Conservation (phyloP, 2,888 invertebrate species). For the Ditylenchus weischeri region DNA sequence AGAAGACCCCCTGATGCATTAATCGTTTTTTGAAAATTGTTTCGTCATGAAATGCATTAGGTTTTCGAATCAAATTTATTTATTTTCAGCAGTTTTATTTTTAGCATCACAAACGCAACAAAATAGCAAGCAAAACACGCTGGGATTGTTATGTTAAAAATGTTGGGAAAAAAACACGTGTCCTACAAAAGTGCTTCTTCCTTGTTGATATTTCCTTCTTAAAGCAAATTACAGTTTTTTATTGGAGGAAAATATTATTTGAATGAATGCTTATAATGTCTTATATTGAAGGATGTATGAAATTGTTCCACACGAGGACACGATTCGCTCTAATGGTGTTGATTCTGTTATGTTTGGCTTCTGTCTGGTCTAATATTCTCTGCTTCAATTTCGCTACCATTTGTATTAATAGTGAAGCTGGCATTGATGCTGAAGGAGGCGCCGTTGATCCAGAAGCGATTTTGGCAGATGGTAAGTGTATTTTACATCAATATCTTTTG, state of each 20-base stretch:
- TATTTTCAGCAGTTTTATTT: too few relatives aligned
- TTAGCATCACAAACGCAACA: too few relatives aligned
- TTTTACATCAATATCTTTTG: too few relatives aligned
- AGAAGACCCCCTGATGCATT: too few relatives aligned
- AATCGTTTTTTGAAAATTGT: too few relatives aligned
- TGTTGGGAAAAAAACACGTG: too few relatives aligned
- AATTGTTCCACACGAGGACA: conserved; percentile 53
- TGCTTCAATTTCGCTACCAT: conserved; percentile 57
- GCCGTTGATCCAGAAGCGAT: not conserved
- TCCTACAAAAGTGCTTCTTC: not conserved
- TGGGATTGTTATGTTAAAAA: too few relatives aligned
- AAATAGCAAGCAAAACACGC: too few relatives aligned
- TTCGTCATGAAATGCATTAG: too few relatives aligned
- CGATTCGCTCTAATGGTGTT: conserved; percentile 55
- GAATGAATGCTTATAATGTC: not conserved
- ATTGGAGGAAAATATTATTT: too few relatives aligned
- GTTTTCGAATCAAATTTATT: too few relatives aligned
- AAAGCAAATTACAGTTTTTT: not conserved
- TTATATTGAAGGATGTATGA: conserved; percentile 32
- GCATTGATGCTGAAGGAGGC: not conserved
- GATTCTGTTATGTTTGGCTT: conserved; percentile 53
- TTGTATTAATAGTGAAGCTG: conserved; percentile 30
- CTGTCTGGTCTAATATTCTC: conserved; percentile 58
- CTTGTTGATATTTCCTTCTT: not conserved
- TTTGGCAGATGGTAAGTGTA: too few relatives aligned